Percentiles rank a stretch among this genome's conserved stretches.
These are phyloP conservation scores for Nephotettix cincticeps DNA, from an alignment of 1,140 invertebrate genomes.

Conservation along the genomic window DNA sequence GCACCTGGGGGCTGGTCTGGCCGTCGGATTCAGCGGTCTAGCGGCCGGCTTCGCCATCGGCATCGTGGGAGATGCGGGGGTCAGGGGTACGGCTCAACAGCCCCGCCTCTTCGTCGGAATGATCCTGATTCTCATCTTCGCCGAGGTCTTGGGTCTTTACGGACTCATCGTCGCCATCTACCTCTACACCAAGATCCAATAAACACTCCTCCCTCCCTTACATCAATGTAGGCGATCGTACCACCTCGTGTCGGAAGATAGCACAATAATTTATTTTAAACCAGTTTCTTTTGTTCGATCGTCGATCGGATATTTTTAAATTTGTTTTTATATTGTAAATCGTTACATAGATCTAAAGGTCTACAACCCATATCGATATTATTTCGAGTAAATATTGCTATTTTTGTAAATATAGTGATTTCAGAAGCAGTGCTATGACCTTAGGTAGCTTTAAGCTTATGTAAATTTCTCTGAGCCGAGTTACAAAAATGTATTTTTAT, in stretches of 20 bases:
- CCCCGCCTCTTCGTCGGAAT: slow-evolving; percentile 98
- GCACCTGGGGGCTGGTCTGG: slow-evolving; percentile 94
- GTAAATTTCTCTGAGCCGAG: slow-evolving; percentile 18
- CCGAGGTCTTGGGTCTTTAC: slow-evolving; percentile 99
- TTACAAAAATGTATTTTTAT: slow-evolving; percentile 23
- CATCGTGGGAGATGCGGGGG: slow-evolving; percentile 97
- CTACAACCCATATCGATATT: slow-evolving; percentile 15
- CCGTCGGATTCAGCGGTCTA: slow-evolving; percentile 96
- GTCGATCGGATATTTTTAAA: background rate
- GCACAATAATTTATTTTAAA: slow-evolving; percentile 18
- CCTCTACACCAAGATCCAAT: slow-evolving; percentile 77
- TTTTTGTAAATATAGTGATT: slow-evolving; percentile 22
- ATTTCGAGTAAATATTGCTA: slow-evolving; percentile 21
- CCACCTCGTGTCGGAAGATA: background rate
- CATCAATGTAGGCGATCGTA: background rate
- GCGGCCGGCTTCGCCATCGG: slow-evolving; percentile 98
- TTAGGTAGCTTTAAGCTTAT: slow-evolving; percentile 16
- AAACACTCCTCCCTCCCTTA: background rate
- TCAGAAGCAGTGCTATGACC: slow-evolving; percentile 21
- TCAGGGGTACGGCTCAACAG: slow-evolving; percentile 97
- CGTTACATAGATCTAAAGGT: slow-evolving; percentile 7
- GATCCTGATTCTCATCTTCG: slow-evolving; percentile 99
- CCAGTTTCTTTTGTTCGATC: background rate
- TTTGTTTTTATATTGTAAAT: background rate
- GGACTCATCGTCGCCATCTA: slow-evolving; percentile 99